These are phyloP conservation scores for Tetragnatha montana DNA, from an alignment of 2,888 invertebrate species.

Conservation along the genomic window DNA sequence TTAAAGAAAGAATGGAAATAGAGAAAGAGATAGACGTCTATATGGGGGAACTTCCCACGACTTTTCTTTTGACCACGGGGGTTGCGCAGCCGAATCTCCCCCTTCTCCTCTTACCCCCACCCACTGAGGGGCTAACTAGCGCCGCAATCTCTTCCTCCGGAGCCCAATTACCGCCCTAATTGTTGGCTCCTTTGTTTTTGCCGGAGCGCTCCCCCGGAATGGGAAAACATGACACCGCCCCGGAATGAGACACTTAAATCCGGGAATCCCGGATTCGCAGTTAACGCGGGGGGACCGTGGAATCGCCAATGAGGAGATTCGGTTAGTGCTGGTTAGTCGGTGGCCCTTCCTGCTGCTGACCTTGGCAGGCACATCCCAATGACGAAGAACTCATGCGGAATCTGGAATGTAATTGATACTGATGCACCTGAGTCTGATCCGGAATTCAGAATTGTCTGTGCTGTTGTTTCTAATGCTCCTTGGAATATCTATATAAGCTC, in stretches of 20 bases:
- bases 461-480: no score
- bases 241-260: slow-evolving; percentile 67
- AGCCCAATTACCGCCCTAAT: slow-evolving; percentile 52
- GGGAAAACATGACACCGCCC: slow-evolving; percentile 54
- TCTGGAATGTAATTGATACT: no score
- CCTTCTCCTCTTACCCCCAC: slow-evolving; percentile 3
- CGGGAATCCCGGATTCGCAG: slow-evolving; percentile 42
- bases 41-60: no score
- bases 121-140: slow-evolving; percentile 12
- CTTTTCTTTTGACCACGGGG: no score
- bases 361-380: not conserved
- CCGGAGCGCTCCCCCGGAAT: slow-evolving; percentile 37
- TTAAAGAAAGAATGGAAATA: no score
- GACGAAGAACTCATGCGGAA: no score
- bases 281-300: slow-evolving; percentile 46
- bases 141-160: slow-evolving; percentile 42
- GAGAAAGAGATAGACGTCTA: no score
- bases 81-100: slow-evolving; percentile 16
- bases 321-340: slow-evolving; percentile 36
- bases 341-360: not conserved
- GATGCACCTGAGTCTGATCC: no score
- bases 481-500: no score
- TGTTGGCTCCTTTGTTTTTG: slow-evolving; percentile 46
- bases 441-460: no score
- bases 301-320: slow-evolving; percentile 58